Evolutionary conservation across 1,140 invertebrate species (phyloP), one percentile per base, ranked within the genome.

Genomic region (Pseudomyrmex gracilis): DNA sequence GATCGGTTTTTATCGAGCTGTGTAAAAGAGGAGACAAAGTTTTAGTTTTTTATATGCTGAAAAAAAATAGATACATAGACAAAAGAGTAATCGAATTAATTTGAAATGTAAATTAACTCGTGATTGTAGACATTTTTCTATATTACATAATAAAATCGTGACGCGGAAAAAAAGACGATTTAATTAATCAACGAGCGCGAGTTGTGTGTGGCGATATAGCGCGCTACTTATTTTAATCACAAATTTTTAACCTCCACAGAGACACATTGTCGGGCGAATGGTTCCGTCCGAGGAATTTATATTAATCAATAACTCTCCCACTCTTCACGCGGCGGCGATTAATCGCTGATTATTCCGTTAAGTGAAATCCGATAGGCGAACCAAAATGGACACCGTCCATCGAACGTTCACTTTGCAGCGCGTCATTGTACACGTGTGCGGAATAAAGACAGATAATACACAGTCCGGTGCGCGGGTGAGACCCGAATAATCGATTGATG

Each of bases 331-430:
- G 66, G 64, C 76, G 51, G 22, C 76, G 76, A 80, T 70, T 80
- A 80, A 80, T 80, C 76, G 53, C 53, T 80, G 76, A 80, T 80
- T 71, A 80, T 80, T 80, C 76, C 53, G 55, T 71, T 80, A 80
- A 80, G 76, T 80, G 76, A 80, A 80, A 80, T 80, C 76, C 76
- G 66, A 80, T 80, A 80, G 76, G 66, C 53, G 34, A 34, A 71
- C 76, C 49, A 80, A 80, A 80, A 71, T 80, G 76, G 76, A 70
- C 53, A 80, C 51, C 49, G 76, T 76, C 47, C 45, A 47, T 71
- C 20, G 76, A 70, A n/a, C 63, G 64, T 71, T 58, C 66, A 49
- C 45, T 58, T 71, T 71, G 76, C 13, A 12, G 13, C 49, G 34
- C 64, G 43, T 51, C 64, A 20, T 45, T 73, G 34, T 34, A 34